These are phyloP conservation scores for Apis mellifera DNA, from an alignment of 1,140 invertebrate species.

Conservation along the genomic window Amel_HAv3.1 CM009936.2:12099501-12100000, in stretches of 20 bases:
- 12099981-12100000: background rate
- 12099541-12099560: conserved; percentile 71
- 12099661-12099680: conserved; percentile 8
- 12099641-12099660: too few relatives aligned
- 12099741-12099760: background rate
- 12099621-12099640: conserved; percentile 73
- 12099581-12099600: conserved; percentile 69
- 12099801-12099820: background rate
- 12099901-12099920: conserved; percentile 55
- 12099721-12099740: background rate
- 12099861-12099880: conserved; percentile 63
- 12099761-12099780: background rate
- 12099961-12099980: background rate
- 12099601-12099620: conserved; percentile 67
- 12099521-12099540: conserved; percentile 54
- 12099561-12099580: conserved; percentile 81
- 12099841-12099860: background rate
- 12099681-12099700: background rate
- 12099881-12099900: conserved; percentile 60
- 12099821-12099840: background rate
- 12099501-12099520: background rate
- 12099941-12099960: conserved; percentile 13
- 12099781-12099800: conserved; percentile 1
- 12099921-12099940: conserved; percentile 36
- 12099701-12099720: background rate